Base-by-base conservation (phyloP, 2,888 invertebrate genomes). In the Macrosoma leucophasiata region DNA sequence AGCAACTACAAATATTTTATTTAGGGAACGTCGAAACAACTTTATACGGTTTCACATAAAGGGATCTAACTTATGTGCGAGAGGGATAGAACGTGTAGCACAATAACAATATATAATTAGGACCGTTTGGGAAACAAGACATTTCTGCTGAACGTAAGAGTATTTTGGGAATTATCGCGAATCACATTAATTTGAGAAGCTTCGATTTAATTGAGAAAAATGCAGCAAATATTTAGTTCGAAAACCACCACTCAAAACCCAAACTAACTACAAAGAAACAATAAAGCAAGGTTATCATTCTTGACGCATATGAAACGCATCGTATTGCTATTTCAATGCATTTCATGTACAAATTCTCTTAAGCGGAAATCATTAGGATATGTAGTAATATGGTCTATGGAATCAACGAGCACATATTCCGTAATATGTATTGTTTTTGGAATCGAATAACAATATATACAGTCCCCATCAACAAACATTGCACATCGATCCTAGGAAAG, bases 261-360 rank as follows among this genome's bases (percentile, higher is more conserved):
- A 72, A 61, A 63, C 76, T 73, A 81, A 73, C 79, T 81, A 82
- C 82, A 62, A 63, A 53, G 58, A 73, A 70, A n/a, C n/a, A n/a
- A 67, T 59, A 53, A 81, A 82, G 81, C 81, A 67, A 72, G 63
- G 74, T 78, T 76, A 76, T 73, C 58, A 62, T 61, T 66, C 57
- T 57, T 60, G 63, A 70, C 65, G 63, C 60, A 63, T 53, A 62
- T 59, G 62, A 64, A 64, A 59, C 57, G 57, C 57, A 61, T 62
- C 62, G 52, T 47, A 48, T 43, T 24, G 33, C 43, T 37, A 43
- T 37, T 43, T 48, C 50, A 62, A 73, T 70, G 67, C 68, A 55
- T 59, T 58, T 63, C 68, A 65, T 60, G 64, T 63, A 63, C 63
- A 64, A 55, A 36, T 30, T 57, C 54, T n/a, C n/a, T 55, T 46